Evolutionary conservation across 2,888 invertebrate species (phyloP), one percentile per base, ranked within the genome.

Genomic region (Venusia cambrica): DNA sequence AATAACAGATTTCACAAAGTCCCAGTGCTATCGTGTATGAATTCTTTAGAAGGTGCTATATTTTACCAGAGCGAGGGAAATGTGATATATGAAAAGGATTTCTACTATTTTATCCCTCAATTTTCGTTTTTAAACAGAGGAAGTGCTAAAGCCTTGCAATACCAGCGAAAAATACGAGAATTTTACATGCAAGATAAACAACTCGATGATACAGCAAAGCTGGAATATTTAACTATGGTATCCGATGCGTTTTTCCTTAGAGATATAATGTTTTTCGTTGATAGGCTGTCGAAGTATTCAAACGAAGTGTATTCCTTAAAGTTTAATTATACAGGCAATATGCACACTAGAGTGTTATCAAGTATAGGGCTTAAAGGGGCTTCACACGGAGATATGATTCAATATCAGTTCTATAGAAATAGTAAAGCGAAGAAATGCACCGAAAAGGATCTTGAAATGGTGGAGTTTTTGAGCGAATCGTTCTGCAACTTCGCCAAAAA

Each of bases 401-500:
- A 75, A 8, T 85, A 85, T 16, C 55, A 73, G 20, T 84, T 85
- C 39, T 83, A 76, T 42, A 78, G 65, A 9, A 52, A 66, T 7
- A 65, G 33, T 14, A 84, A 84, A 41, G 66, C 63, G 2, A 48
- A 57, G 0, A 55, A 59, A 26, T 57, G 62, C 7, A 50, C 45
- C 0, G 52, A 63, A 0, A 52, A 48, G 1, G 85, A 85, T 48
- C 34, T 33, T 1, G 42, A 62, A 26, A 53, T 83, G 1, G 53
- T 78, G 0, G 48, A 67, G 1, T 65, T 72, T 42, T 21, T 87
- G 3, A 62, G 57, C 2, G 77, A 83, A 28, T 53, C 63, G 1
- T 74, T 74, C 69, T 72, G 72, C 26, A 75, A 67, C 45, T 87
- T 87, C 34, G 79, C 75, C 10, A 77, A 52, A 37, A 61, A 55